Conservation (phyloP, 2,888 invertebrate species). For the Neocrepidodera transversa region DNA sequence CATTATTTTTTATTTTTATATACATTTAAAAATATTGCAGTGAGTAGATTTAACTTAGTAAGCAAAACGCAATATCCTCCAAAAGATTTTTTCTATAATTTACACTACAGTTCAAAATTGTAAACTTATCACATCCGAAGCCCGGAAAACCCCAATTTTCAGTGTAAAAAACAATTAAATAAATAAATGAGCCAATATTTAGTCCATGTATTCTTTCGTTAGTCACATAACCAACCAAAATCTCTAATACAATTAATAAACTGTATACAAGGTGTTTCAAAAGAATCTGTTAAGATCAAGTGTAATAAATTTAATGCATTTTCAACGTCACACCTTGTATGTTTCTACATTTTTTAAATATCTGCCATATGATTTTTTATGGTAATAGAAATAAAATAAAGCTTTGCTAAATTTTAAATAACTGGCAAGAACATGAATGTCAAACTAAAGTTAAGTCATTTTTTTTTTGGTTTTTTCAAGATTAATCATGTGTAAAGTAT, state of each 20-base stretch:
- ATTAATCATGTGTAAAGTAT: too few species aligned
- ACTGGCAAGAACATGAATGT: too few species aligned
- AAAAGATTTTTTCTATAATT: constrained; percentile 12
- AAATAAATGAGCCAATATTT: constrained; percentile 13
- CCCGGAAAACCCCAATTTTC: constrained; percentile 17
- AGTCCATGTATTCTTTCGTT: constrained; percentile 10
- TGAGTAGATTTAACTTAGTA: constrained; percentile 26
- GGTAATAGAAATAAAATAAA: too few species aligned
- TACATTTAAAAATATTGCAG: constrained; percentile 39
- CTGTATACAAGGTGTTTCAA: neutral
- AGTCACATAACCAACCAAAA: constrained; percentile 4
- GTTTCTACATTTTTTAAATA: too few species aligned
- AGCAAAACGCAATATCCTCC: constrained; percentile 16
- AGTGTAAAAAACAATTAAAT: constrained; percentile 8
- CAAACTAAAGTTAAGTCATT: too few species aligned
- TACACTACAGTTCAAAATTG: constrained; percentile 14
- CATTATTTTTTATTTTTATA: constrained; percentile 36
- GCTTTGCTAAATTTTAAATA: too few species aligned
- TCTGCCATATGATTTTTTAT: too few species aligned
- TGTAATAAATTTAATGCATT: too few species aligned
- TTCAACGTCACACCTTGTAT: too few species aligned
- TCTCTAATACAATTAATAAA: constrained; percentile 10
- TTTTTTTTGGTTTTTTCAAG: too few species aligned
- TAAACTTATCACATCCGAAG: constrained; percentile 35
- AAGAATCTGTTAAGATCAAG: neutral